Base-by-base conservation (phyloP, 37 sponge, comb jelly and placozoan species). In the Chondrilla cf. caribensis region DNA sequence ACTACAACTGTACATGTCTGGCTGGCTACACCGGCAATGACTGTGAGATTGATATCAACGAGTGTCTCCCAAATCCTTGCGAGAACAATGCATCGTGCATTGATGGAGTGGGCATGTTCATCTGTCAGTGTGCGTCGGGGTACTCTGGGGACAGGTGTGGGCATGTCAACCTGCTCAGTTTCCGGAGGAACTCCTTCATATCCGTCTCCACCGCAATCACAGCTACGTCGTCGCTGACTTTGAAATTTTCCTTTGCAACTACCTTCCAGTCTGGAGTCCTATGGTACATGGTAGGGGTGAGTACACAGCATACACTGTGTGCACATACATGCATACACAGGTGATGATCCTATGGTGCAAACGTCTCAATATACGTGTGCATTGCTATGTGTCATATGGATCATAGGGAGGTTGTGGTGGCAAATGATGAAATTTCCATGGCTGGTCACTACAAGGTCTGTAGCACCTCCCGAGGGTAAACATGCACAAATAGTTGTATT, bases 1-100 rank as follows among this genome's bases (percentile, higher is more conserved):
- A 54, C 37, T 88, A 84, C 79, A 72, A 59, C 0, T 94, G 95
- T 40, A 38, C 26, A 24, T 94, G 95, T 43, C 2, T 81, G 7
- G 54, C 79, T 22, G 95, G 95, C 35, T 94, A 82, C 40, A 89
- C 89, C 0, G 92, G 90, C 25, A 31, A 54, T 19, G 78, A 82
- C 68, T 94, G 95, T 66, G 84, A 83, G 15, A 43, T 88, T 1
- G 82, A 87, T 33, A 80, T 89, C 11, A 81, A 89, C 59, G 60
- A 64, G 59, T 94, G 95, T 57, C 25, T 26, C n/a, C 60, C 79
- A 0, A 33, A 58, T 33, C 84, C 84, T 5, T 84, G 84, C 32
- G 2, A 19, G 15, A 84, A 84, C 51, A 59, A 59, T 3, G 80
- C 59, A 58, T 33, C 19, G 2, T 79, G 80, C 9, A 25, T 58